phyloP scores from a whole-genome alignment of 2,797 vertebrate species.

The Myotis findleyi region DNA sequence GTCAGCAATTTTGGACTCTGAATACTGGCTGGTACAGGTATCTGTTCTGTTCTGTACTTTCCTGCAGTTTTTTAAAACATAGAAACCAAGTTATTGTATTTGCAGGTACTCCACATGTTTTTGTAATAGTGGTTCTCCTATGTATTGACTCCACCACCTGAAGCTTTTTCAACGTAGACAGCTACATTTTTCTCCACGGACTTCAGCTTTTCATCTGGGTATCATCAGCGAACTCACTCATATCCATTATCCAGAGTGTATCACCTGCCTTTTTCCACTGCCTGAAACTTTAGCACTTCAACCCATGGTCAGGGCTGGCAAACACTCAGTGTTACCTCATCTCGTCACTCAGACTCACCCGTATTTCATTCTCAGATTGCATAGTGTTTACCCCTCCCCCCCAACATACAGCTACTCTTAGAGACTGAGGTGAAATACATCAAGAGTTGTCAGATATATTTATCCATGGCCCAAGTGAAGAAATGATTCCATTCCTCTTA shows the following conservation, averaged over 20 bases:
- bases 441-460: slow-evolving; percentile 39
- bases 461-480: neutral
- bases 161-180: neutral
- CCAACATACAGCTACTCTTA: slow-evolving; percentile 51
- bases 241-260: slow-evolving; percentile 47
- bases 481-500: slow-evolving; percentile 21
- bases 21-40: too few relatives aligned
- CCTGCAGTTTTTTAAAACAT: neutral
- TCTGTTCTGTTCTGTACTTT: neutral
- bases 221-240: slow-evolving; percentile 73
- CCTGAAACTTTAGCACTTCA: slow-evolving; percentile 67
- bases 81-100: neutral
- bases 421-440: slow-evolving; percentile 39
- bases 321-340: slow-evolving; percentile 43
- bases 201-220: slow-evolving; percentile 73
- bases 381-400: slow-evolving; percentile 13
- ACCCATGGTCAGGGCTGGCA: slow-evolving; percentile 42
- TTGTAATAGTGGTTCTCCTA: slow-evolving; percentile 51
- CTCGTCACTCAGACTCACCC: neutral
- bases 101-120: neutral
- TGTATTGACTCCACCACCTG: neutral
- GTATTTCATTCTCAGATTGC: neutral
- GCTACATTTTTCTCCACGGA: slow-evolving; percentile 65
- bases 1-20: neutral
- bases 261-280: slow-evolving; percentile 70